Evolutionary conservation across 2,797 vertebrate species (phyloP).

Genomic region (Centroberyx gerrardi): DNA sequence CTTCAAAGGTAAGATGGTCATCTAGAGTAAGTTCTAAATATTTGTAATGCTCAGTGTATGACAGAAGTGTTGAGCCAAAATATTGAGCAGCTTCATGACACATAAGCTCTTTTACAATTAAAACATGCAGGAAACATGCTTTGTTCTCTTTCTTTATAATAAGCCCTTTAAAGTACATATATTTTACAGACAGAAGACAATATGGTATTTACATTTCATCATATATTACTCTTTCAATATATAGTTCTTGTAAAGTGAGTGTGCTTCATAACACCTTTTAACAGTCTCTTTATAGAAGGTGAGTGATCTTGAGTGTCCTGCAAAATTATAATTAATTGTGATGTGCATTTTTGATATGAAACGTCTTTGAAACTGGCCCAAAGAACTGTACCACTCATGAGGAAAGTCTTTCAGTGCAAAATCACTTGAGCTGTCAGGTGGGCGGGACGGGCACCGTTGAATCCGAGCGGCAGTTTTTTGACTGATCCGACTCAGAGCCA

Average conservation of each 20-base stretch:
- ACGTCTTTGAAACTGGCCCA: not conserved
- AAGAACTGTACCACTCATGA: not conserved
- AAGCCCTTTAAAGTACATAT: not conserved
- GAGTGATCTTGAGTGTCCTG: not conserved
- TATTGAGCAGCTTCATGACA: no score
- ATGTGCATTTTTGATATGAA: not conserved
- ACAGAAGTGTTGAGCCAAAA: no score
- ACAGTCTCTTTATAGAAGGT: not conserved
- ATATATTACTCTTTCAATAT: constrained; percentile 57
- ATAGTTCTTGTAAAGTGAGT: not conserved
- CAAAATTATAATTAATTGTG: not conserved
- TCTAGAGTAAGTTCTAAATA: no score
- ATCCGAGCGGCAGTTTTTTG: not conserved
- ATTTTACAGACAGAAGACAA: not conserved
- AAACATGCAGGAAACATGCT: not conserved
- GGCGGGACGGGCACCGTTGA: accelerated
- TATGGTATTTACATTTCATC: constrained; percentile 23
- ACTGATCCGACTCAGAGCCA: constrained; percentile 4
- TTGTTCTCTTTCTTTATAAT: constrained; percentile 3
- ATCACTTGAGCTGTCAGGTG: not conserved
- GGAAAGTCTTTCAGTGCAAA: not conserved
- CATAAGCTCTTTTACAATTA: not conserved
- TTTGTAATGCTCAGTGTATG: no score
- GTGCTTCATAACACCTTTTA: not conserved
- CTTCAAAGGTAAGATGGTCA: no score